Conservation (phyloP, 2,888 invertebrate species). For the Euproctis similis region DNA sequence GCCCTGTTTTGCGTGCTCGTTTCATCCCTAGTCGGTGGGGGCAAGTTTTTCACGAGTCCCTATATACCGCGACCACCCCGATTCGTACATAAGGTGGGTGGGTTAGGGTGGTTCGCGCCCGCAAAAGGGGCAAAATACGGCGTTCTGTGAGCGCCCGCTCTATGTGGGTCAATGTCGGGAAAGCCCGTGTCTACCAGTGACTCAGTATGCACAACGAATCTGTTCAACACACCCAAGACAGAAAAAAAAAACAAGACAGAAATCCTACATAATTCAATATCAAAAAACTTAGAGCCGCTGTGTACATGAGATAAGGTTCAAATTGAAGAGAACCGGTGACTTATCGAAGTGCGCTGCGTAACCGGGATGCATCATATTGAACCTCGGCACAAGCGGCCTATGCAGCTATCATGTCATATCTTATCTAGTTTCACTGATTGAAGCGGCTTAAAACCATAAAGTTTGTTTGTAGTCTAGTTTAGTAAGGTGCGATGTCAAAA, state of each 20-base stretch:
- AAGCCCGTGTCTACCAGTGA: slow-evolving; percentile 76
- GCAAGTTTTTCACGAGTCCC: slow-evolving; percentile 76
- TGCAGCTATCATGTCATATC: too few species aligned
- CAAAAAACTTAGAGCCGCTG: slow-evolving; percentile 35
- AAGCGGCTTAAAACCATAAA: too few species aligned
- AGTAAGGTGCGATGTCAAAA: too few species aligned
- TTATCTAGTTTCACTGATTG: too few species aligned
- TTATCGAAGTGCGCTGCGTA: too few species aligned
- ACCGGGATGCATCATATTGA: too few species aligned
- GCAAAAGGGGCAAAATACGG: slow-evolving; percentile 77
- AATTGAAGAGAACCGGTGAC: slow-evolving; percentile 16
- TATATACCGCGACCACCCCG: slow-evolving; percentile 76
- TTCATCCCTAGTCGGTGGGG: slow-evolving; percentile 64
- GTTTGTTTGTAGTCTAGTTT: too few species aligned
- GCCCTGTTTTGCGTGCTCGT: slow-evolving; percentile 74
- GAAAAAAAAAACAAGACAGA: slow-evolving; percentile 51
- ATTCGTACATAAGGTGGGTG: slow-evolving; percentile 74
- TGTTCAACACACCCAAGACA: slow-evolving; percentile 70
- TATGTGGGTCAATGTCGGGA: slow-evolving; percentile 78
- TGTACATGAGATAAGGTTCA: slow-evolving; percentile 40
- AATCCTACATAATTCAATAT: too few species aligned
- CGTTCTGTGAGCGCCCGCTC: slow-evolving; percentile 75
- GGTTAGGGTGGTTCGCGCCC: slow-evolving; percentile 72
- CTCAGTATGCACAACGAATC: slow-evolving; percentile 76
- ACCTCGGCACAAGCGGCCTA: too few species aligned